Conservation (phyloP, 2,888 invertebrate genomes). For the Chirona hameri region DNA sequence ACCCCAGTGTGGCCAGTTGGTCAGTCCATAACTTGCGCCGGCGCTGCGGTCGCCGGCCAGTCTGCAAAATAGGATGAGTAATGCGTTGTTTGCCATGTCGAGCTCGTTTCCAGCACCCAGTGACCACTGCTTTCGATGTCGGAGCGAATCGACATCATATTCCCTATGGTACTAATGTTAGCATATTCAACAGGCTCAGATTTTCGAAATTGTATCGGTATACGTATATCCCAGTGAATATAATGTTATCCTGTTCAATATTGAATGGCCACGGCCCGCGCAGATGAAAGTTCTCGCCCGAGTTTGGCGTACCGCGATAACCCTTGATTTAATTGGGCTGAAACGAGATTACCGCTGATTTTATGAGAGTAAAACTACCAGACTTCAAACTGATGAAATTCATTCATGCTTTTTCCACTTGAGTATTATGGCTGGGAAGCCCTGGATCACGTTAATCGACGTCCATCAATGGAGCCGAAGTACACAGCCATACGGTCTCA, state of each 20-base stretch:
- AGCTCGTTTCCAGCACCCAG: background rate
- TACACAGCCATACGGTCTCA: too few species aligned
- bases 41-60: background rate
- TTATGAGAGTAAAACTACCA: background rate
- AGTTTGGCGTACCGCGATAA: background rate
- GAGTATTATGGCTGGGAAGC: too few species aligned
- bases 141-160: too few species aligned
- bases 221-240: too few species aligned
- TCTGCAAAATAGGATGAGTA: slow-evolving; percentile 10
- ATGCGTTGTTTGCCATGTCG: background rate
- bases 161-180: too few species aligned
- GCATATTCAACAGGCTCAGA: too few species aligned
- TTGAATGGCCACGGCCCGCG: background rate
- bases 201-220: too few species aligned
- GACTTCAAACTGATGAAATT: background rate
- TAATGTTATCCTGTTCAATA: background rate
- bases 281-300: background rate
- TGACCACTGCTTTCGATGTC: too few species aligned
- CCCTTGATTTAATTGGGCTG: background rate
- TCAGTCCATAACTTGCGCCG: background rate
- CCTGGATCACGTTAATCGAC: too few species aligned
- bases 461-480: too few species aligned
- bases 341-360: background rate
- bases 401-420: too few species aligned
- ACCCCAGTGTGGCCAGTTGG: background rate